Evolutionary conservation across 2,888 invertebrate genomes (phyloP).

Genomic region (Phyto melanocephala): DNA sequence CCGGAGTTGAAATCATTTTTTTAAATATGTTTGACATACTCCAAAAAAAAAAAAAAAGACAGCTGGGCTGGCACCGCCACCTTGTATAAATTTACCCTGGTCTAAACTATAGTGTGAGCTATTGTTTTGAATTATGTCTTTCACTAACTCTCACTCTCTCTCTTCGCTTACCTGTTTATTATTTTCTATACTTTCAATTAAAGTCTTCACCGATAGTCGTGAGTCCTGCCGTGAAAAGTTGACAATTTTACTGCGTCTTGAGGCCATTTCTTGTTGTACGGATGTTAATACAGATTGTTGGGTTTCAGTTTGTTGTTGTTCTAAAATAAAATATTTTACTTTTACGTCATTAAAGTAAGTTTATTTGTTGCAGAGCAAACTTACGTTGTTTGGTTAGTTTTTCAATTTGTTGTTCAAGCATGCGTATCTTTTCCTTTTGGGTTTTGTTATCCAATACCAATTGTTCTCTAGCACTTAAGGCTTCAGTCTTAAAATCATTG

Average conservation of each 20-base stretch:
- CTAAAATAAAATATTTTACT: constrained; percentile 51
- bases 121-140: not conserved
- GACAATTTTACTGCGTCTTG: constrained; percentile 80
- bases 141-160: too few relatives aligned
- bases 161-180: constrained; percentile 83
- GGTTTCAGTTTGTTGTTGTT: constrained; percentile 77
- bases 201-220: constrained; percentile 91
- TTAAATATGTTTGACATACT: too few relatives aligned
- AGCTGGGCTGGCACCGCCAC: too few relatives aligned
- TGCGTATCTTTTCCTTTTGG: constrained; percentile 87
- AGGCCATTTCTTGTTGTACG: constrained; percentile 82
- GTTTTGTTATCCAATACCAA: constrained; percentile 90
- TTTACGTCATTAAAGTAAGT: too few relatives aligned
- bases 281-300: constrained; percentile 81
- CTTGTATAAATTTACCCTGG: too few relatives aligned
- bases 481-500: constrained; percentile 97
- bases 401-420: constrained; percentile 89
- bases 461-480: constrained; percentile 92
- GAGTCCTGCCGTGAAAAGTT: constrained; percentile 82
- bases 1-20: too few relatives aligned
- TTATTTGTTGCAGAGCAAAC: constrained; percentile 40
- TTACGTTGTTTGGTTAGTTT: constrained; percentile 82
- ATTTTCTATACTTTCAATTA: constrained; percentile 95
- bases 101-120: too few relatives aligned
- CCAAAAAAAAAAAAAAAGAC: too few relatives aligned